A percentile compares a stretch with the other conserved stretches of the same genome.
These are phyloP conservation scores for Cygnus olor DNA, from an alignment of 2,797 vertebrate genomes.

Conservation along the genomic window DNA sequence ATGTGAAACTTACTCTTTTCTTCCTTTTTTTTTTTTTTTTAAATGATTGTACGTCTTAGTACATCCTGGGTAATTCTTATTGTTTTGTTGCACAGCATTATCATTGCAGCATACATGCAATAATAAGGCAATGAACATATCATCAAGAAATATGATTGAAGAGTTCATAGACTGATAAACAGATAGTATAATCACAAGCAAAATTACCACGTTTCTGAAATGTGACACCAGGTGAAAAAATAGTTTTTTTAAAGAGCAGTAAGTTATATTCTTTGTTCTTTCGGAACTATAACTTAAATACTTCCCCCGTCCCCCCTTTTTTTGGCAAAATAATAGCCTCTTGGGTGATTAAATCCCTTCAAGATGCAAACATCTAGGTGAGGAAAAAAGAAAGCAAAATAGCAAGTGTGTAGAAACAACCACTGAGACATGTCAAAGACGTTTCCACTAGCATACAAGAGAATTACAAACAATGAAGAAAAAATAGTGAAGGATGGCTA, in stretches of 20 bases:
- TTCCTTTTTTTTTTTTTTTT: neutral
- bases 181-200: neutral
- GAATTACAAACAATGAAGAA: neutral
- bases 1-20: neutral
- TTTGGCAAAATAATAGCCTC: neutral
- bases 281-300: neutral
- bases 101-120: neutral
- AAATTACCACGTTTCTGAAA: neutral
- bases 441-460: neutral
- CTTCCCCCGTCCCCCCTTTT: neutral
- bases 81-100: neutral
- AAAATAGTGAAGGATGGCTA: neutral
- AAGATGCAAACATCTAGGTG: neutral
- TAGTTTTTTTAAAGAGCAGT: neutral
- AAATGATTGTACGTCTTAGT: neutral
- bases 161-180: conserved; percentile 3
- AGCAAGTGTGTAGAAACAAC: neutral
- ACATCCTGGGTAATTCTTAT: neutral
- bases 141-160: neutral
- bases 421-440: neutral
- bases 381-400: neutral
- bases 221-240: neutral
- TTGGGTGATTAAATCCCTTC: neutral
- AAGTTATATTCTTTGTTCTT: neutral
- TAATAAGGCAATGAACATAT: neutral